A percentile compares a stretch with the other conserved stretches of the same genome.
Evolutionary conservation across 92 coral and sea anemone genomes (phyloP).

Genomic region (Isaurus tuberculatus): DNA sequence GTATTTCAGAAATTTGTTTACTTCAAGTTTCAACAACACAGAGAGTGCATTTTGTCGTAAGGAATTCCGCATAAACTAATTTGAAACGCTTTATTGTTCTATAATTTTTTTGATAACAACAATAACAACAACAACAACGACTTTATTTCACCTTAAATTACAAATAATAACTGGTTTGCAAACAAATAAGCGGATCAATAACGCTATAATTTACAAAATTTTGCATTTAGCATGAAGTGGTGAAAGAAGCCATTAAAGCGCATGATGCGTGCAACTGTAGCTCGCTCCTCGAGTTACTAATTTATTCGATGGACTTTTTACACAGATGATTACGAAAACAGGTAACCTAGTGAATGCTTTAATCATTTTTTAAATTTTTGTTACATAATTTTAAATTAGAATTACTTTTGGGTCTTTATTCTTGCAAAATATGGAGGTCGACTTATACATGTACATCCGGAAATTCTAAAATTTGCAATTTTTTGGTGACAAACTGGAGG

Average conservation of each 20-base stretch:
- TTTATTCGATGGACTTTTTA: conserved; percentile 20
- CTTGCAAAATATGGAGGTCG: no score
- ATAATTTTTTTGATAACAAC: conserved; percentile 1
- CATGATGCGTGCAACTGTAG: no score
- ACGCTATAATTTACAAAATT: background rate
- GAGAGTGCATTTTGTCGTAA: conserved; percentile 30
- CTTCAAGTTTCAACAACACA: conserved; percentile 27
- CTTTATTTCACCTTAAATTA: no score
- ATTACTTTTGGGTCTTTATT: no score
- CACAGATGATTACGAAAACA: conserved; percentile 15
- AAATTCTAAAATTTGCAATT: no score
- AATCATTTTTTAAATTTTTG: background rate
- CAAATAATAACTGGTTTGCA: conserved; percentile 26
- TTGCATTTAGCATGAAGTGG: background rate
- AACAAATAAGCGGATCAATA: conserved; percentile 27
- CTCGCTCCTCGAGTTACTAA: conserved; percentile 23
- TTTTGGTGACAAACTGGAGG: no score
- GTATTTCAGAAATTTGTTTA: conserved; percentile 12
- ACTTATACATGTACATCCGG: no score
- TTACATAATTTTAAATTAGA: no score
- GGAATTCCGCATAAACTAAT: conserved; percentile 21
- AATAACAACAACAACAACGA: no score
- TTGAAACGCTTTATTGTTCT: conserved; percentile 25
- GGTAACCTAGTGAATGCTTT: conserved; percentile 13
- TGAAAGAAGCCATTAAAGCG: background rate